Base-by-base conservation (phyloP, 2,113 vertebrate genomes). In the Harpagus bidentatus region DNA sequence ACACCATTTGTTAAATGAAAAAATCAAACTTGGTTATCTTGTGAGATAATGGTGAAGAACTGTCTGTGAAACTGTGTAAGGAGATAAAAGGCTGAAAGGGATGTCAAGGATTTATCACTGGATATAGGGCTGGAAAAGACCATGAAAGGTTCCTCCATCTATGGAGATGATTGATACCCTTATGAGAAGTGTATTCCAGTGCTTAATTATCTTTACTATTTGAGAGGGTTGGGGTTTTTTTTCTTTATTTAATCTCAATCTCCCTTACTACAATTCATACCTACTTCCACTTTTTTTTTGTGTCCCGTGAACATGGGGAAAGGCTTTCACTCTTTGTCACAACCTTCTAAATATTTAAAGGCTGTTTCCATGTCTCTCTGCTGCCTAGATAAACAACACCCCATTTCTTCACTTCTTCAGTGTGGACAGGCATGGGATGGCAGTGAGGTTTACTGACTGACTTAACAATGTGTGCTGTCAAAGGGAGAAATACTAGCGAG, bases 1-100 rank as follows among this genome's bases (percentile, higher is more conserved):
- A 55, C 40, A 56, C 43, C 52, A 69, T 93, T 92, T 79, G 85
- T 85, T 93, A 92, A 95, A 92, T 85, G 52, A 88, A 93, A 89
- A 93, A 90, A 91, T 93, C 85, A 90, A 76, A 94, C 78, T 79
- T 88, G 26, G 88, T 94, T 93, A 80, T 90, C 79, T 82, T 67
- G 59, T 3, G 26, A 90, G 79, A 82, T 86, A 80, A 94, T 11
- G 7, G 70, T 90, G 84, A 95, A 85, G 88, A 92, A 61, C 17
- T 2, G 77, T 29, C 59, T 79, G 50, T 82, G 82, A 63, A 87
- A 73, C 45, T 38, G 48, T 82, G 79, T 65, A 47, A 59, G 74
- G 62, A 76, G 85, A 85, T 76, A 71, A 76, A 88, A 71, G 69
- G 40, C 73, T 74, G 83, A 81, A 83, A 70, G 47, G 55, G 59